Base-by-base conservation (phyloP, 2,888 invertebrate genomes). In the Eupithecia pulchellata region DNA sequence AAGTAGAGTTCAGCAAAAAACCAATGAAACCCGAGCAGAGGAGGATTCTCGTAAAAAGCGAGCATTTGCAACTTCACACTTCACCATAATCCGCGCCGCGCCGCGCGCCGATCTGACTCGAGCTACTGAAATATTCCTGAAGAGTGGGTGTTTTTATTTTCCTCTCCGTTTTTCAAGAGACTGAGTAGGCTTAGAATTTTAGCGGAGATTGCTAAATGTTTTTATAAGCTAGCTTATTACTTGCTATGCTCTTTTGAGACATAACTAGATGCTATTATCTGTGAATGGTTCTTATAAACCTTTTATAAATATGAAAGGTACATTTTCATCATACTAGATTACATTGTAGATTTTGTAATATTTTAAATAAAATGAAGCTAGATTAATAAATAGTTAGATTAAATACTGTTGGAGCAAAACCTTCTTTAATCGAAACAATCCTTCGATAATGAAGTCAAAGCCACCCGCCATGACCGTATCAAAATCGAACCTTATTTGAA, bases 41-140 rank as follows among this genome's bases (percentile, higher is more conserved):
- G 20, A 61, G 34, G 20, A n/a, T 34, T 61, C 61, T 29, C 57
- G 27, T 57, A 57, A 57, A 57, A 29, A 32, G 25, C n/a, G 61
- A 36, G 34, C 32, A 34, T 61, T 61, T 61, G 61, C 61, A 61
- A 34, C 25, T 61, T 61, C 34, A 36, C 61, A 61, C 61, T 61
- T 34, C 61, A 42, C 36, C 36, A 42, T 63, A 29, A 63, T 62
- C 62, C 25, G 42, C 39, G 63, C 32, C 25, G 60, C n/a, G 60
- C 20, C 34, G 4, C n/a, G 13, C 34, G 4, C n/a, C n/a, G n/a
- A 29, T 17, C 57, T 57, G 17, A 57, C 29, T 57, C 57, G 29
- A 57, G 29, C 27, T 29, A 29, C 57, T 57, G 8, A 17, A 57
- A 57, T 57, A 57, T 57, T 57, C 29, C 17, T 29, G 29, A 29